Evolutionary conservation across 2,888 invertebrate species (phyloP).

Genomic region (Silvanus unidentatus): DNA sequence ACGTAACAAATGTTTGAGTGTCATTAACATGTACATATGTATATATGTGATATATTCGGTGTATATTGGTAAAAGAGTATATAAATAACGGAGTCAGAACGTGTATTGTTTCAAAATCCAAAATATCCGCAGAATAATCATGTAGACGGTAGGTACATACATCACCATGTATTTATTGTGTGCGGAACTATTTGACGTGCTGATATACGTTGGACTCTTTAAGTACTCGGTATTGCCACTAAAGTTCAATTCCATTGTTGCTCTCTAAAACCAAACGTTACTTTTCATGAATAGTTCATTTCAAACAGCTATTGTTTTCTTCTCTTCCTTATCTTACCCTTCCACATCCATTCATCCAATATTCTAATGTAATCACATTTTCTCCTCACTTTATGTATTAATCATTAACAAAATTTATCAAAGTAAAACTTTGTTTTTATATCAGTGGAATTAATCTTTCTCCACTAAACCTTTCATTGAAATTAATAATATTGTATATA

Average conservation of each 20-base stretch:
- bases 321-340: background rate
- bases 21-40: conserved; percentile 23
- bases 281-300: conserved; percentile 13
- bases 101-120: conserved; percentile 16
- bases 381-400: too few species aligned
- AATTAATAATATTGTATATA: too few species aligned
- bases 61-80: conserved; percentile 13
- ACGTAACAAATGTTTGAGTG: conserved; percentile 24
- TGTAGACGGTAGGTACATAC: conserved; percentile 10
- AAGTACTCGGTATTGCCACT: conserved; percentile 9
- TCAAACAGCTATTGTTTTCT: conserved; percentile 12
- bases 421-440: too few species aligned
- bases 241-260: conserved; percentile 13
- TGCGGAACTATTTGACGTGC: conserved; percentile 25
- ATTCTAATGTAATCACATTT: too few species aligned
- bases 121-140: conserved; percentile 21
- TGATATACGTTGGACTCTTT: conserved; percentile 20
- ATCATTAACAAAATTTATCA: too few species aligned
- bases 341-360: too few species aligned
- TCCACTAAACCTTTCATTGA: too few species aligned
- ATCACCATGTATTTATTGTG: conserved; percentile 26
- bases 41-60: conserved; percentile 8
- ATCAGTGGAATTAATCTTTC: too few species aligned
- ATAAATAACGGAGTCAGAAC: conserved; percentile 19
- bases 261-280: conserved; percentile 9